Percentiles rank a stretch among this genome's conserved stretches.
Conservation (phyloP, 2,888 invertebrate species). For the Diaprepes abbreviatus region DNA sequence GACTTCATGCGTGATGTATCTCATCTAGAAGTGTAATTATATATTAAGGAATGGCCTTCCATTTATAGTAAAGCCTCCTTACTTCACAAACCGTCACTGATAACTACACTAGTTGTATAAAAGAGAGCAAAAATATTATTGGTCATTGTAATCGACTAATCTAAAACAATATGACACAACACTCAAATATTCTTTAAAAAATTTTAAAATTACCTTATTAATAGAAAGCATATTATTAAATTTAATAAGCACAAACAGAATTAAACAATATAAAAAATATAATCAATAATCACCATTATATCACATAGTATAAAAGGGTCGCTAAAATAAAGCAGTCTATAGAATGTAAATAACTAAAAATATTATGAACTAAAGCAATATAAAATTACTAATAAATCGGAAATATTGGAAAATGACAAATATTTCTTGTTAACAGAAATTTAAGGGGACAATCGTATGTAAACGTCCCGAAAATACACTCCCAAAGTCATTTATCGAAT, state of each 20-base stretch:
- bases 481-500: too few species aligned
- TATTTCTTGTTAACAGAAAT: too few species aligned
- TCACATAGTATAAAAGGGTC: slow-evolving; percentile 7
- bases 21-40: too few species aligned
- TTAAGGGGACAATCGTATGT: too few species aligned
- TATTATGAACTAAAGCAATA: background rate
- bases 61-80: too few species aligned
- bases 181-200: background rate
- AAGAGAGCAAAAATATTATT: too few species aligned
- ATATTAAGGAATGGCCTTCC: too few species aligned
- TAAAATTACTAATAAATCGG: background rate
- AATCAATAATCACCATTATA: slow-evolving; percentile 7
- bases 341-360: background rate
- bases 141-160: background rate
- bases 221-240: background rate
- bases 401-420: background rate
- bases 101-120: too few species aligned
- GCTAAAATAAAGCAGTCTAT: slow-evolving; percentile 2
- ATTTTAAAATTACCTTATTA: background rate
- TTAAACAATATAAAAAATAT: slow-evolving; percentile 3
- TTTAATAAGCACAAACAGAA: background rate
- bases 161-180: slow-evolving; percentile 5
- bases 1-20: too few species aligned
- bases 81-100: background rate
- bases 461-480: too few species aligned